Conservation (phyloP, 1,140 invertebrate species). For the Copidosoma floridanum region DNA sequence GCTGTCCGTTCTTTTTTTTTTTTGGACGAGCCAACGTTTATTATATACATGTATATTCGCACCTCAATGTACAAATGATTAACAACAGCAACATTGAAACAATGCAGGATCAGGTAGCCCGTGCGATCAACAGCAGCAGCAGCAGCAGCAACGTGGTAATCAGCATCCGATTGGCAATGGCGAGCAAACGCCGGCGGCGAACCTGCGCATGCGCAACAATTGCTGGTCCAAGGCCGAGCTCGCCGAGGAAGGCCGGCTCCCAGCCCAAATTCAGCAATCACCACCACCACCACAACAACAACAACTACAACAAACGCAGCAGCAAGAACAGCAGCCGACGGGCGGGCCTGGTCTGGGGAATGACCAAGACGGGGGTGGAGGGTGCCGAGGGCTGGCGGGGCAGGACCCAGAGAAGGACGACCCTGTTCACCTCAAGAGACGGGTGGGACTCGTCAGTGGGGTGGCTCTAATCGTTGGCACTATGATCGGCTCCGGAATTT, state of each 20-base stretch:
- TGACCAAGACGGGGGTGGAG: constrained; percentile 49
- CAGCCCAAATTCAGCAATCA: constrained; percentile 32
- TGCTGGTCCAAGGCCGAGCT: background rate
- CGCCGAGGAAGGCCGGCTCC: constrained; percentile 34
- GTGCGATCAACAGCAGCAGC: background rate
- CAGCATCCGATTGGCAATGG: background rate
- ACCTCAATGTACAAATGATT: too few species aligned
- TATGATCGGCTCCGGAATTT: constrained; percentile 96
- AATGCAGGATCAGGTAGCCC: constrained; percentile 2
- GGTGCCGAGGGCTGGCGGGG: constrained; percentile 73
- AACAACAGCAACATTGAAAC: constrained; percentile 2
- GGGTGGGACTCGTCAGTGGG: constrained; percentile 97
- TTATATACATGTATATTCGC: too few species aligned
- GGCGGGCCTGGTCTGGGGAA: constrained; percentile 25
- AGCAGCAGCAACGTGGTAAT: background rate
- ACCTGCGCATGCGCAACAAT: constrained; percentile 25
- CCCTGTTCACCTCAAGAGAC: constrained; percentile 95
- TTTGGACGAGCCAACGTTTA: too few species aligned
- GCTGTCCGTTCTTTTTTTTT: too few species aligned
- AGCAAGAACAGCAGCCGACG: constrained; percentile 20
- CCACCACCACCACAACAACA: constrained; percentile 34
- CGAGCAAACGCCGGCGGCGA: background rate
- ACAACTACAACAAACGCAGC: constrained; percentile 32
- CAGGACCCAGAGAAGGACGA: constrained; percentile 87
- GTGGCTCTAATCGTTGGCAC: constrained; percentile 95